phyloP scores from a whole-genome alignment of 1,140 invertebrate species.

The Aplysia californica region DNA sequence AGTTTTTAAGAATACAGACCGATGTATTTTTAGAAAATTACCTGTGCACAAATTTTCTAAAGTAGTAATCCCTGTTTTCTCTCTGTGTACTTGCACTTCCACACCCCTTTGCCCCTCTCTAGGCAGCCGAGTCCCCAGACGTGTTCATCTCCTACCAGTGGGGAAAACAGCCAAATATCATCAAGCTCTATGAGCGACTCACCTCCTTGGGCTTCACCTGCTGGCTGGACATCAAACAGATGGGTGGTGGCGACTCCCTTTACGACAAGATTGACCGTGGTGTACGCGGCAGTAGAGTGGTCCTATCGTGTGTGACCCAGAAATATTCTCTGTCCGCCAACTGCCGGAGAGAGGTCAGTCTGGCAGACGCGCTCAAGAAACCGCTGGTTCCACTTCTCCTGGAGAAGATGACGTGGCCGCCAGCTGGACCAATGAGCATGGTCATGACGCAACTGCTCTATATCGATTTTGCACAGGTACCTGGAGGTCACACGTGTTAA shows the following conservation, averaged over 20 bases:
- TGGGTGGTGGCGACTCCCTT: slow-evolving; percentile 65
- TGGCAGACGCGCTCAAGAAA: slow-evolving; percentile 61
- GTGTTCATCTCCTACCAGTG: slow-evolving; percentile 62
- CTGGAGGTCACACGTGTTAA: too few relatives aligned
- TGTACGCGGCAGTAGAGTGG: slow-evolving; percentile 54
- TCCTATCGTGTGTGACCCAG: slow-evolving; percentile 58
- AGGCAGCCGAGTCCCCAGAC: slow-evolving; percentile 11
- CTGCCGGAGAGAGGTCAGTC: slow-evolving; percentile 59
- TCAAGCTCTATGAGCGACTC: slow-evolving; percentile 50
- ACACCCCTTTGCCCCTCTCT: too few relatives aligned
- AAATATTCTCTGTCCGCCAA: slow-evolving; percentile 64
- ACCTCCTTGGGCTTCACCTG: slow-evolving; percentile 50
- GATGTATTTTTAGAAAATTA: too few relatives aligned
- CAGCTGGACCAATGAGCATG: slow-evolving; percentile 63
- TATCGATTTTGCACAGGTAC: slow-evolving; percentile 49
- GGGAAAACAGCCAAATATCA: slow-evolving; percentile 61
- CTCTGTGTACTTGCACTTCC: too few relatives aligned
- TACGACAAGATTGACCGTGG: slow-evolving; percentile 66
- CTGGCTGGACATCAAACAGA: slow-evolving; percentile 66
- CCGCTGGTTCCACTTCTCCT: slow-evolving; percentile 61
- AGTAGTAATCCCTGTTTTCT: too few relatives aligned
- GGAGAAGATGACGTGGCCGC: slow-evolving; percentile 62
- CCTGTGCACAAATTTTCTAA: too few relatives aligned
- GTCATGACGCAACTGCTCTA: slow-evolving; percentile 57
- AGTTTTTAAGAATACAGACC: too few relatives aligned